phyloP scores from a whole-genome alignment of 2,797 vertebrate species.

The Gila robusta region DNA sequence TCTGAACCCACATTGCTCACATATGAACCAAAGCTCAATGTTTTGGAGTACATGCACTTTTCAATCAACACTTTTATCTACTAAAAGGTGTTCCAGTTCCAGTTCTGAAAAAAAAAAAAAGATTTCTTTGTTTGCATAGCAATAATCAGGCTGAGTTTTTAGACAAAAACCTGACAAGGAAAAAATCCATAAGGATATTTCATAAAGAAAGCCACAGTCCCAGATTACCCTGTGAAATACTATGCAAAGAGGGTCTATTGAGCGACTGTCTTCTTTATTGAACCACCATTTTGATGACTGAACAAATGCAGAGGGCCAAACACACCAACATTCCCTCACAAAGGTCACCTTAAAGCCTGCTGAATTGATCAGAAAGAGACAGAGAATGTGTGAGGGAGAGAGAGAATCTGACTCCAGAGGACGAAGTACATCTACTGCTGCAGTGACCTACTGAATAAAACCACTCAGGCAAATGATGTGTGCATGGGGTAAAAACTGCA shows the following conservation, averaged over 20 bases:
- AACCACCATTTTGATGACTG: conserved; percentile 39
- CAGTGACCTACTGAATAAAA: conserved; percentile 50
- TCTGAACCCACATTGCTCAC: background rate
- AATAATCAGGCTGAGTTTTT: conserved; percentile 8
- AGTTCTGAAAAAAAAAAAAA: background rate
- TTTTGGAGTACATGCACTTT: background rate
- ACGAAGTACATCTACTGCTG: conserved; percentile 62
- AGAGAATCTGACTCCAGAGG: conserved; percentile 59
- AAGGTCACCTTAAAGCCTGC: conserved; percentile 51
- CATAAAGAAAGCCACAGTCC: conserved; percentile 12
- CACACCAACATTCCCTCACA: conserved; percentile 28
- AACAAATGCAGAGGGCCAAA: conserved; percentile 18
- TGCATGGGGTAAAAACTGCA: conserved; percentile 21
- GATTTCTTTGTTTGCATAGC: background rate
- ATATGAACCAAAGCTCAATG: background rate
- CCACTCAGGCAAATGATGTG: conserved; percentile 17
- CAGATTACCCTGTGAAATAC: background rate
- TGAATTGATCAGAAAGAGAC: conserved; percentile 45
- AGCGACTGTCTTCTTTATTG: conserved; percentile 28
- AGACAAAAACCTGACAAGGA: background rate
- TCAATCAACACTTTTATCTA: background rate
- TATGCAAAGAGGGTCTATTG: conserved; percentile 24
- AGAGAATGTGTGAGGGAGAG: background rate
- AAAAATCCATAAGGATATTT: conserved; percentile 9
- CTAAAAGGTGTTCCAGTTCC: no score